Evolutionary conservation across 2,888 invertebrate genomes (phyloP).

Genomic region (Cheilosia pagana): DNA sequence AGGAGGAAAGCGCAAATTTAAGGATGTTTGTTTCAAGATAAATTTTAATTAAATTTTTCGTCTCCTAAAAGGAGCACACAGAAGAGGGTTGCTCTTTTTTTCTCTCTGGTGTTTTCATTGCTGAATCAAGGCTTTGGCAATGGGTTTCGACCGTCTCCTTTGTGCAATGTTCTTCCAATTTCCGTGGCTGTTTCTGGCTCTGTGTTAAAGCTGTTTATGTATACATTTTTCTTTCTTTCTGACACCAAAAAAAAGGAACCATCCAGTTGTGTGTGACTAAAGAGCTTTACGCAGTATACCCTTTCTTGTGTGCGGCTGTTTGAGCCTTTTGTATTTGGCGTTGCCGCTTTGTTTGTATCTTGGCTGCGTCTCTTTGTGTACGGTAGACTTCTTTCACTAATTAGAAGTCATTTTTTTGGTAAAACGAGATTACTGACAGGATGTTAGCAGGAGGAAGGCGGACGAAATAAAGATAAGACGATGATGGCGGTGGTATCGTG

Average conservation of each 20-base stretch:
- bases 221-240: conserved; percentile 22
- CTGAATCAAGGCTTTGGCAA: conserved; percentile 23
- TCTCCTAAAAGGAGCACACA: conserved; percentile 22
- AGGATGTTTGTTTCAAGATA: conserved; percentile 59
- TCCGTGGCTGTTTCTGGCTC: background rate
- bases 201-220: conserved; percentile 13
- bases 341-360: conserved; percentile 27
- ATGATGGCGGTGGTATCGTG: conserved; percentile 27
- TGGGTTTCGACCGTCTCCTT: conserved; percentile 27
- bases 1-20: conserved; percentile 31
- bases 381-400: conserved; percentile 59
- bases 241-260: conserved; percentile 19
- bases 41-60: conserved; percentile 68
- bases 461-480: conserved; percentile 59
- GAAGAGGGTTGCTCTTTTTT: conserved; percentile 23
- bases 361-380: conserved; percentile 33
- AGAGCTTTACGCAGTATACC: conserved; percentile 46
- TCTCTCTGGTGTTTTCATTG: background rate
- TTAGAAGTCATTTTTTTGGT: conserved; percentile 53
- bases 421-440: conserved; percentile 25
- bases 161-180: conserved; percentile 39
- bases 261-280: conserved; percentile 66
- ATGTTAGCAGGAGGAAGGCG: conserved; percentile 1
- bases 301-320: conserved; percentile 21
- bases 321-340: conserved; percentile 30